Evolutionary conservation across 2,113 vertebrate species (phyloP), one percentile per base, ranked within the genome.

Genomic region (Gobio gobio): DNA sequence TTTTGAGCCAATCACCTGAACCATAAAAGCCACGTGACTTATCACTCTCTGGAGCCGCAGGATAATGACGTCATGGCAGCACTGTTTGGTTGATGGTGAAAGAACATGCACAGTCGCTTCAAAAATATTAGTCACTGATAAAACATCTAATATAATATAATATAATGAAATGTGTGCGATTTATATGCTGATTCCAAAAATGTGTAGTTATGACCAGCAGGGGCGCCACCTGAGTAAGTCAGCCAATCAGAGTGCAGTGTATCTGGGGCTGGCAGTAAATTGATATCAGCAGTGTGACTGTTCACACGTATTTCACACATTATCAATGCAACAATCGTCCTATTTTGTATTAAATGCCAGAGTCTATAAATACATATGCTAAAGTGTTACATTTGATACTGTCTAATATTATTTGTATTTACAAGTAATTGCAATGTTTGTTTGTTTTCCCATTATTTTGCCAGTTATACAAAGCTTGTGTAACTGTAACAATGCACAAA

Each of bases 401-500:
- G 75, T 56, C 4, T 77, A 29, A 7, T 24, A 61, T 40, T 3
- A 43, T 61, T 58, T 58, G 51, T 12, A 33, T 58, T 72, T 49
- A 74, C 70, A 74, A 74, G 54, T 24, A 16, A 40, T 36, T 40
- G 8, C 3, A 29, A 1, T 1, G 7, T 29, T 36, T 22, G 3
- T 12, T 0, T n/a, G n/a, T n/a, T 24, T 63, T 45, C 13, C 4
- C 10, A 8, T 79, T n/a, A 10, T 47, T 79, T 59, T 74, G 68
- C 58, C 24, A 64, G 56, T 54, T 45, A 72, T 54, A 18, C 22
- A 75, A 81, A 61, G 33, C 33, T 10, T 43, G 22, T 78, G 13
- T 76, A 72, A 51, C 26, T 61, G 43, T n/a, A 36, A 16, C 24
- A 26, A 22, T 78, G 87, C 87, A 88, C 81, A 83, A 80, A 74